These are phyloP conservation scores for Odontophorus gujanensis DNA, from an alignment of 2,113 vertebrate species.

Conservation along the genomic window DNA sequence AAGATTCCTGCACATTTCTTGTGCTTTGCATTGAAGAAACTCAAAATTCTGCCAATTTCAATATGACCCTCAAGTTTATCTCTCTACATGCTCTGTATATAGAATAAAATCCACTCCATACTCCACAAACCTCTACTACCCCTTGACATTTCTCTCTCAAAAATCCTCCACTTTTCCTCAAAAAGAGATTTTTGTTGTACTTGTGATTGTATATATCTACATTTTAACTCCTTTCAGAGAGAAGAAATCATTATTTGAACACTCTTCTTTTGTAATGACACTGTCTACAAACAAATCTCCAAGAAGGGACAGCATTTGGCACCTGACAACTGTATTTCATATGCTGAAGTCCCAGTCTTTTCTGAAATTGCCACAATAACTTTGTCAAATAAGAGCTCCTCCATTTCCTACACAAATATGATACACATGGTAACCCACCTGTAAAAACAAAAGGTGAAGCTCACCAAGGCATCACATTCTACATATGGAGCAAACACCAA, in stretches of 20 bases:
- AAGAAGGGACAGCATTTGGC: rapidly evolving
- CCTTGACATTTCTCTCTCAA: neutral
- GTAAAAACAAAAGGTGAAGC: neutral
- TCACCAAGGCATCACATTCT: neutral
- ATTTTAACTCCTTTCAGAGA: neutral
- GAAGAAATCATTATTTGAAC: neutral
- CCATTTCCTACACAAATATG: neutral
- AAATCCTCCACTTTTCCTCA: neutral
- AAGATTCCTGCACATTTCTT: neutral
- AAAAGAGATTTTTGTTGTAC: too few species aligned
- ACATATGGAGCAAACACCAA: neutral
- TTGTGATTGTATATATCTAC: too few species aligned
- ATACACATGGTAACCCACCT: neutral
- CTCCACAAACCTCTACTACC: neutral
- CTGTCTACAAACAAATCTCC: neutral
- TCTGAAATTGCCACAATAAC: neutral
- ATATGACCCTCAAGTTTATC: neutral
- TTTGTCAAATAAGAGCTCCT: neutral
- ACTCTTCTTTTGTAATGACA: neutral
- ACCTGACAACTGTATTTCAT: neutral
- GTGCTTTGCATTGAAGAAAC: neutral
- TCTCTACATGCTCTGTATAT: neutral
- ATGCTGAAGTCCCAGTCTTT: neutral
- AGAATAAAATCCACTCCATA: neutral
- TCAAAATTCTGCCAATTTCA: neutral